phyloP scores from a whole-genome alignment of 1,140 invertebrate species.

The Pseudomyrmex cubaensis region DNA sequence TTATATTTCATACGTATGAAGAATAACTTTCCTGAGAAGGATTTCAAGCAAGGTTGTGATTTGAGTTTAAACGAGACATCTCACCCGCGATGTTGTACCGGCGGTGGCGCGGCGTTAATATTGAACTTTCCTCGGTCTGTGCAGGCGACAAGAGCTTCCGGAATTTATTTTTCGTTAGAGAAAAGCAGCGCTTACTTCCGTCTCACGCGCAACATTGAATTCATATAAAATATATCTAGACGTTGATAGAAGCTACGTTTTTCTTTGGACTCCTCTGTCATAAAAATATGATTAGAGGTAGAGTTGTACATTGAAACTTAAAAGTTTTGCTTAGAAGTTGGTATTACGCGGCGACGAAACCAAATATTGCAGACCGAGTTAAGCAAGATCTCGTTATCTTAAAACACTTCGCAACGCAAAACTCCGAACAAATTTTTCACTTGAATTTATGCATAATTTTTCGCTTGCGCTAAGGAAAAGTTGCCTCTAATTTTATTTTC shows the following conservation, averaged over 20 bases:
- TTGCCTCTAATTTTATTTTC: slow-evolving; percentile 43
- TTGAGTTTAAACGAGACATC: slow-evolving; percentile 51
- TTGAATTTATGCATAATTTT: slow-evolving; percentile 29
- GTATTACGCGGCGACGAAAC: background rate
- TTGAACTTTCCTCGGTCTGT: slow-evolving; percentile 31
- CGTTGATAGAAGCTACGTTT: background rate
- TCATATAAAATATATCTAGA: background rate
- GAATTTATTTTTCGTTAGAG: slow-evolving; percentile 32
- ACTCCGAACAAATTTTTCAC: slow-evolving; percentile 13
- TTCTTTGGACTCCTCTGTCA: too few relatives aligned
- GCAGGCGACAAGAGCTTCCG: slow-evolving; percentile 18
- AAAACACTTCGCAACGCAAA: slow-evolving; percentile 25
- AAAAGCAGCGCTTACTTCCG: background rate
- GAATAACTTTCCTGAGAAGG: slow-evolving; percentile 37
- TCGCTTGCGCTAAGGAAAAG: slow-evolving; percentile 47
- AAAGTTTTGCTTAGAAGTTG: slow-evolving; percentile 12
- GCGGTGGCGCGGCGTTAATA: background rate
- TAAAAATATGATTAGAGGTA: too few relatives aligned
- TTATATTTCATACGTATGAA: slow-evolving; percentile 31
- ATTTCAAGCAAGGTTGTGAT: slow-evolving; percentile 37
- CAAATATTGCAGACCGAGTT: slow-evolving; percentile 27
- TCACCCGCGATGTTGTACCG: background rate
- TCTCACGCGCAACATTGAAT: background rate
- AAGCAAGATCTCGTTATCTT: background rate
- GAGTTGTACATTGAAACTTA: background rate